Base-by-base conservation (phyloP, 2,888 invertebrate genomes). In the Sthenelais limicola region DNA sequence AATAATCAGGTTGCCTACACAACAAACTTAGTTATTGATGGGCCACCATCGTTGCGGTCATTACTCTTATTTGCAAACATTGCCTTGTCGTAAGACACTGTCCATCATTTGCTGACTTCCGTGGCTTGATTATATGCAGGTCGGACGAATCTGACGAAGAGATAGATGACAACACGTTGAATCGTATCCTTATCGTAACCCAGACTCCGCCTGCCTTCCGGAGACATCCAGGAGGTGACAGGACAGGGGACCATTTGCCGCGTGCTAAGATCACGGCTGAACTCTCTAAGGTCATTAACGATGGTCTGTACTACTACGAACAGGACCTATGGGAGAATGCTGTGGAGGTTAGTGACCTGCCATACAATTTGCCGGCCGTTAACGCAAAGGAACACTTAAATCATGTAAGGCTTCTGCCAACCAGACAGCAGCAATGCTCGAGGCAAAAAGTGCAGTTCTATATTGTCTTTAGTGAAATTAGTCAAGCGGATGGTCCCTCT, bases 271-370 rank as follows among this genome's bases (percentile, higher is more conserved):
- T 98, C 89, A 94, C 94, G 9, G 95, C 97, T 88, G 97, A 98
- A 84, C 90, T 98, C 81, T 96, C 94, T 81, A 94, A 96, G 89
- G 94, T 95, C 52, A 99, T 99, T 81, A 97, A 97, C 81, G 97
- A 98, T 87, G 98, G 98, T n/a, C 91, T 99, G 26, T 93, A 92
- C 84, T 94, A 95, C 82, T 99, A 98, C 82, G 98, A 99, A 88
- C 96, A 97, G 85, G 97, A 97, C 85, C 89, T 98, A 71, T 95
- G 95, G 95, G 92, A 90, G 21, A 91, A 91, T 24, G 78, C 48
- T 1, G 51, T 68, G 15, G 43, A 72, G 67, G 66, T 67, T 32
- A 68, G 68, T 68, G 48, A 51, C 68, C 68, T 62, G 21, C 62
- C 35, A 21, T 62, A 21, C 26, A 4, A 15, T 38, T 43, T 21